Conservation (phyloP, 2,797 vertebrate genomes). For the Lindbergichthys nudifrons region DNA sequence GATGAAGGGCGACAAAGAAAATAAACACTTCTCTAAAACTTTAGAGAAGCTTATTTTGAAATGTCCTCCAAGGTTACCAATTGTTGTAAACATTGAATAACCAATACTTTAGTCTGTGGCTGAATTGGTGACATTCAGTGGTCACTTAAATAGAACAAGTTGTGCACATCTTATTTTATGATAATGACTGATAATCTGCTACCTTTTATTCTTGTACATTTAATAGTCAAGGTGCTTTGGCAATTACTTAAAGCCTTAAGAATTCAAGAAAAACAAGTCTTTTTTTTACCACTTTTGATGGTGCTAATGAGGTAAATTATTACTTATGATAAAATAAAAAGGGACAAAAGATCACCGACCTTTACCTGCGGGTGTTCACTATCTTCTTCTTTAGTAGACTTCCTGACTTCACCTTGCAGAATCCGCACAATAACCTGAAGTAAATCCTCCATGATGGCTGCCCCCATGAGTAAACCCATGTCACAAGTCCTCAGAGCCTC, state of each 20-base stretch:
- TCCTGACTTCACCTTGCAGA: constrained; percentile 78
- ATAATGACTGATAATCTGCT: neutral
- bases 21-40: constrained; percentile 4
- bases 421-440: constrained; percentile 81
- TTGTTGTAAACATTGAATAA: constrained; percentile 1
- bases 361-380: constrained; percentile 72
- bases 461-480: constrained; percentile 92
- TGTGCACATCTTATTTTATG: neutral
- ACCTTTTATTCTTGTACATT: neutral
- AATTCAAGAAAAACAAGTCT: too few species aligned
- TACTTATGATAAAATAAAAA: neutral
- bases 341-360: constrained; percentile 65
- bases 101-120: neutral
- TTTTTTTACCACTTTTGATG: too few species aligned
- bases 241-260: too few species aligned
- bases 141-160: neutral
- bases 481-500: constrained; percentile 88
- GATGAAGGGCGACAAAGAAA: constrained; percentile 25
- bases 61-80: neutral
- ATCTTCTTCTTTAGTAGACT: constrained; percentile 35
- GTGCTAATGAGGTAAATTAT: neutral
- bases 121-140: too few species aligned
- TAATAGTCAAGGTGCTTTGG: neutral
- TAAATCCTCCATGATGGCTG: constrained; percentile 85
- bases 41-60: neutral